Percentiles rank a stretch among this genome's conserved stretches.
phyloP scores from a whole-genome alignment of 2,113 vertebrate species.

The Cyprinodon variegatus region DNA sequence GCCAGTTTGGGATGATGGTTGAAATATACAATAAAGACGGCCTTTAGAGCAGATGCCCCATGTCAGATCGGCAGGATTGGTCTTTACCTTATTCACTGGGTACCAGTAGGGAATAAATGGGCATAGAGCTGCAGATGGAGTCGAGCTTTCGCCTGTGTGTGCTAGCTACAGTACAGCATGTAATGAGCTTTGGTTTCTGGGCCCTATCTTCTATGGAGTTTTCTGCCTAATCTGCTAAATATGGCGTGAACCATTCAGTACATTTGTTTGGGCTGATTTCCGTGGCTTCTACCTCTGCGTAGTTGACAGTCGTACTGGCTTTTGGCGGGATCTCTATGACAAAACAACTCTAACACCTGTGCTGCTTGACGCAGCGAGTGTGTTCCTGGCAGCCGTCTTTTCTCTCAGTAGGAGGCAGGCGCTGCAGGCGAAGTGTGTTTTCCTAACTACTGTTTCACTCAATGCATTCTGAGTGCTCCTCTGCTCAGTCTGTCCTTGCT shows the following conservation, averaged over 20 bases:
- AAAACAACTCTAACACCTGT: conserved; percentile 64
- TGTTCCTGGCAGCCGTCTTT: conserved; percentile 60
- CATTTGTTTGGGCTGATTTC: conserved; percentile 66
- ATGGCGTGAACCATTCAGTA: conserved; percentile 62
- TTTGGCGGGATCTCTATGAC: conserved; percentile 44
- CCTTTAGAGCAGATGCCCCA: conserved; percentile 53
- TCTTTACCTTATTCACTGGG: conserved; percentile 51
- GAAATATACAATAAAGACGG: conserved; percentile 68
- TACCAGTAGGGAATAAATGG: conserved; percentile 53
- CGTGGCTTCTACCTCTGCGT: conserved; percentile 31
- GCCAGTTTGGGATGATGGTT: conserved; percentile 54
- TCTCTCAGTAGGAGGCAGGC: conserved; percentile 13
- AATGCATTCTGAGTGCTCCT: conserved; percentile 33
- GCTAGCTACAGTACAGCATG: conserved; percentile 51
- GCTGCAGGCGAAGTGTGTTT: conserved; percentile 36
- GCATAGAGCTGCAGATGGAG: conserved; percentile 33
- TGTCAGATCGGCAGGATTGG: conserved; percentile 68
- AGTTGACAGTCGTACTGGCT: conserved; percentile 55
- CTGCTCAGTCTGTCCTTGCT: conserved; percentile 45
- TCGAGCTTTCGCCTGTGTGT: conserved; percentile 26
- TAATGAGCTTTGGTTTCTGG: conserved; percentile 70
- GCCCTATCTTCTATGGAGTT: conserved; percentile 45
- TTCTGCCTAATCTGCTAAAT: conserved; percentile 65
- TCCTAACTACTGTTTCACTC: conserved; percentile 45
- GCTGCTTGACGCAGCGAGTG: conserved; percentile 56